These are phyloP conservation scores for Salvator merianae DNA, from an alignment of 2,113 vertebrate genomes.

Conservation along the genomic window DNA sequence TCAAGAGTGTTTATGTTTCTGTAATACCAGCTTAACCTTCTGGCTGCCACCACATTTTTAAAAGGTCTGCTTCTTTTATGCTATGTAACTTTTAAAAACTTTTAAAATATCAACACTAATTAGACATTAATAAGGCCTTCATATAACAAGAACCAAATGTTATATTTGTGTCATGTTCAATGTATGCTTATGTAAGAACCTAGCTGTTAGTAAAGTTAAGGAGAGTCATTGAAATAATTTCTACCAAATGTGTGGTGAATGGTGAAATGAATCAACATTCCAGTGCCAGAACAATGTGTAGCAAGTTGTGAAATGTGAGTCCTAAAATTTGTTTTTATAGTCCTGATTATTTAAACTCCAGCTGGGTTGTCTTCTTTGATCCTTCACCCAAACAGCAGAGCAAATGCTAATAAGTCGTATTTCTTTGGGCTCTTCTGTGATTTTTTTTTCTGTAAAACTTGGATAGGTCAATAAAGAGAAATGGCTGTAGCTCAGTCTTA, in stretches of 20 bases:
- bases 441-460: neutral
- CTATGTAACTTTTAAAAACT: slow-evolving; percentile 76
- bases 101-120: slow-evolving; percentile 74
- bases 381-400: neutral
- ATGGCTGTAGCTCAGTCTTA: neutral
- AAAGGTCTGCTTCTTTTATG: slow-evolving; percentile 76
- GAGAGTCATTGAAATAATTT: slow-evolving; percentile 74
- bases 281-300: slow-evolving; percentile 68
- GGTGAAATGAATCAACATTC: slow-evolving; percentile 65
- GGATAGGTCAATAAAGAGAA: neutral
- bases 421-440: neutral
- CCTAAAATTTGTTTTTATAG: slow-evolving; percentile 8
- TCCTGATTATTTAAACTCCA: slow-evolving; percentile 21
- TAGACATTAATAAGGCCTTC: slow-evolving; percentile 85
- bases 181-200: slow-evolving; percentile 51
- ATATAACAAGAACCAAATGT: slow-evolving; percentile 82
- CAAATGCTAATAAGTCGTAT: neutral
- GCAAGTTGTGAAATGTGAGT: slow-evolving; percentile 20
- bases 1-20: slow-evolving; percentile 77
- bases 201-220: slow-evolving; percentile 62
- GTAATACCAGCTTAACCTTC: slow-evolving; percentile 72
- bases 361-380: slow-evolving; percentile 19
- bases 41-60: slow-evolving; percentile 66
- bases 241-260: slow-evolving; percentile 68
- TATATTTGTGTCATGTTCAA: slow-evolving; percentile 77